Percentiles rank a stretch among this genome's conserved stretches.
These are phyloP conservation scores for Bos indicus DNA, from an alignment of 2,113 vertebrate genomes.

Conservation along the genomic window DNA sequence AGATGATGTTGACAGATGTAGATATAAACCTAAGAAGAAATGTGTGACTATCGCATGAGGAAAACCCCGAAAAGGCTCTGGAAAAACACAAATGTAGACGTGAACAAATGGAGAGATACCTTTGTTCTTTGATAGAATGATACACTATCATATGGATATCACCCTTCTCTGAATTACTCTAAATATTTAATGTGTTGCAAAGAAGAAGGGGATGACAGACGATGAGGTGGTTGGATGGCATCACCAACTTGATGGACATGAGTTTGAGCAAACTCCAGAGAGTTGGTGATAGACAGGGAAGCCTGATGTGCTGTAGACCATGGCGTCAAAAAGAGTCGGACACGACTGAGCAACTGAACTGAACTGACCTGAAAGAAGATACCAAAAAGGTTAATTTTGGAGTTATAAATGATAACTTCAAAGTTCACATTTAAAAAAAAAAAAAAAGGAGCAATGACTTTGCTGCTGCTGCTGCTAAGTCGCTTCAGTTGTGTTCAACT, in stretches of 20 bases:
- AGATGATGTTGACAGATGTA: background rate
- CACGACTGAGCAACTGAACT: background rate
- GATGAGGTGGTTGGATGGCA: background rate
- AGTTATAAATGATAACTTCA: background rate
- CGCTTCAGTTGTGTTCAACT: too few relatives aligned
- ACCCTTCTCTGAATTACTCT: background rate
- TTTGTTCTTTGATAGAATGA: background rate
- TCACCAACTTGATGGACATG: accelerated
- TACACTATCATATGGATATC: too few relatives aligned
- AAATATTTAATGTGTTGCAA: background rate
- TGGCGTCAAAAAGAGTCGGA: accelerated
- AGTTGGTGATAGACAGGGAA: background rate
- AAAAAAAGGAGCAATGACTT: background rate
- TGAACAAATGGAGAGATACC: background rate
- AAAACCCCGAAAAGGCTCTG: background rate
- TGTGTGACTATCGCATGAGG: background rate
- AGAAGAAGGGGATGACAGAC: background rate
- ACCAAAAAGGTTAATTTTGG: background rate
- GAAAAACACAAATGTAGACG: background rate
- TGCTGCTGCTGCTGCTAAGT: too few relatives aligned
- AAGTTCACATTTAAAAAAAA: background rate
- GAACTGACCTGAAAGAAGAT: background rate
- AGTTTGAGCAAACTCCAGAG: background rate
- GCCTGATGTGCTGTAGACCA: background rate
- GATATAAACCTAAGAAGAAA: background rate